phyloP scores from a whole-genome alignment of 2,113 vertebrate species.

The Myotis brandtii region DNA sequence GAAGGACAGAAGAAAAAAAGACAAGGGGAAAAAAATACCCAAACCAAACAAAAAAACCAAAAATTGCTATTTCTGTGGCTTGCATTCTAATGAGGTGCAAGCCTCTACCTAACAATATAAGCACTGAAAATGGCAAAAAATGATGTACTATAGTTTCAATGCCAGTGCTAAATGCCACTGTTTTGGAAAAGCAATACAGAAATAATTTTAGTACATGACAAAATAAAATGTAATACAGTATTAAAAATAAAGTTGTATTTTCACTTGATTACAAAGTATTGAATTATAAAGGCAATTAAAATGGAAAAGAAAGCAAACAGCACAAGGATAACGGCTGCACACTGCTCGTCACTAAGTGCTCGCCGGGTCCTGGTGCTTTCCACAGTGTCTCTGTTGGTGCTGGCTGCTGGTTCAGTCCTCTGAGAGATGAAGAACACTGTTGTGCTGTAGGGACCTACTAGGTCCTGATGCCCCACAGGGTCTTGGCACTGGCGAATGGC shows the following conservation, averaged over 20 bases:
- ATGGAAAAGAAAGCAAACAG: constrained; percentile 96
- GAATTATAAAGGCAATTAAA: constrained; percentile 97
- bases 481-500: constrained; percentile 96
- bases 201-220: constrained; percentile 88
- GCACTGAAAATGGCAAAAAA: constrained; percentile 84
- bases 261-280: constrained; percentile 99
- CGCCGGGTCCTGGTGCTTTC: constrained; percentile 88
- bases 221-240: constrained; percentile 86
- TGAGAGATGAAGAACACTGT: constrained; percentile 93
- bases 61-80: constrained; percentile 83
- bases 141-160: constrained; percentile 83
- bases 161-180: constrained; percentile 85
- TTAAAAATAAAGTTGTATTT: constrained; percentile 82
- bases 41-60: not conserved
- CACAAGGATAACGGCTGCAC: constrained; percentile 96
- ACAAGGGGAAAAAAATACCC: not conserved
- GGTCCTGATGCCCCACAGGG: constrained; percentile 88
- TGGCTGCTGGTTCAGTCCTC: constrained; percentile 87
- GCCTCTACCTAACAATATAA: constrained; percentile 84
- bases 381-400: constrained; percentile 85
- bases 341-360: constrained; percentile 95
- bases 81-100: constrained; percentile 82
- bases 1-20: not conserved
- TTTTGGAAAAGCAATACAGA: constrained; percentile 88
- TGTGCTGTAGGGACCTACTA: constrained; percentile 94